A percentile compares a stretch with the other conserved stretches of the same genome.
These are phyloP conservation scores for Pipistrellus pipistrellus DNA, from an alignment of 2,797 vertebrate species.

Conservation along the genomic window DNA sequence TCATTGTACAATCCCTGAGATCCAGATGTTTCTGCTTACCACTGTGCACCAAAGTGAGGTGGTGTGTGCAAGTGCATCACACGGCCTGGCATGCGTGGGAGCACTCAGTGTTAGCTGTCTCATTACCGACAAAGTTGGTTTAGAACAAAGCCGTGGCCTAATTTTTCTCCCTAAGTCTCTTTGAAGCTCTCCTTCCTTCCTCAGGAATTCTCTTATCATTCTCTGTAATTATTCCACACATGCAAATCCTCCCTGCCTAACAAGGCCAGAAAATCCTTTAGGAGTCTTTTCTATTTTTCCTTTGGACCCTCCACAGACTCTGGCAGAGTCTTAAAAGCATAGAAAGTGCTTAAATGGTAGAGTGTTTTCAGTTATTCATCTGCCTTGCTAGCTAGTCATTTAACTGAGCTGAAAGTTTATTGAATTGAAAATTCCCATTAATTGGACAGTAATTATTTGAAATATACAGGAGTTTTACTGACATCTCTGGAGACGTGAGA, in stretches of 20 bases:
- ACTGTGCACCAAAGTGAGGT: neutral
- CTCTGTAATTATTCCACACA: constrained; percentile 34
- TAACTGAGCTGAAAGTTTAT: neutral
- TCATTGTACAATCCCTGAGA: neutral
- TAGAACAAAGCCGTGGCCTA: neutral
- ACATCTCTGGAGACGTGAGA: neutral
- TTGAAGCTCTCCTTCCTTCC: constrained; percentile 21
- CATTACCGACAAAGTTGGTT: neutral
- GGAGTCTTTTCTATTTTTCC: neutral
- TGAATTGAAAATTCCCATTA: constrained; percentile 29
- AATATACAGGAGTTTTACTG: neutral
- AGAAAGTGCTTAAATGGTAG: neutral
- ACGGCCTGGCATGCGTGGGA: neutral
- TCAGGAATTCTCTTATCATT: neutral
- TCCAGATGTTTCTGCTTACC: neutral
- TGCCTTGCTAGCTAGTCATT: neutral
- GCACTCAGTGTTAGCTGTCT: neutral
- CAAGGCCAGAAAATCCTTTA: neutral
- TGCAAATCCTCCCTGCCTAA: neutral
- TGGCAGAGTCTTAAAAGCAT: neutral
- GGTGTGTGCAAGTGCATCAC: neutral
- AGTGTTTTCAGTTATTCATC: constrained; percentile 24
- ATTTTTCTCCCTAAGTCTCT: neutral
- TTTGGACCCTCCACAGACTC: neutral
- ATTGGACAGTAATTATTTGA: neutral